Conservation (phyloP, 2,797 vertebrate species). For the Cercopithecus hamlyni region DNA sequence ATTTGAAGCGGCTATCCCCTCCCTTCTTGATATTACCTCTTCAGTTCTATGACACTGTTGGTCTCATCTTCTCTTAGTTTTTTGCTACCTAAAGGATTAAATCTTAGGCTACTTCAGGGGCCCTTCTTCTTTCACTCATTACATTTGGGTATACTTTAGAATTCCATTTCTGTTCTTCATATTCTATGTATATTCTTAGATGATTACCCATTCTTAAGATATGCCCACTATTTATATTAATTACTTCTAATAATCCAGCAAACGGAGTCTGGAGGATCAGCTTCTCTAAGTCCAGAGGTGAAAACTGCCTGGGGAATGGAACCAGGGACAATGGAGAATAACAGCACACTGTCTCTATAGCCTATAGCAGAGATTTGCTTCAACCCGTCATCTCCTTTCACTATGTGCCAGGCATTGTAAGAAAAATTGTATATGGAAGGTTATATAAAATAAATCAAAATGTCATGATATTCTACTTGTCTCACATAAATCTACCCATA, state of each 20-base stretch:
- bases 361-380: not conserved
- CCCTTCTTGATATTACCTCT: not conserved
- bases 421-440: constrained; percentile 7
- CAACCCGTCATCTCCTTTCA: not conserved
- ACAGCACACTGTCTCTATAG: not conserved
- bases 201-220: not conserved
- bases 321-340: not conserved
- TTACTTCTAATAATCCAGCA: not conserved
- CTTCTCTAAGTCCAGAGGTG: not conserved
- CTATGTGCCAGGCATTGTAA: not conserved
- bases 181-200: not conserved
- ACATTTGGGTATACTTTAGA: not conserved
- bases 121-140: not conserved
- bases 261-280: not conserved
- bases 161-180: not conserved
- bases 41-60: not conserved
- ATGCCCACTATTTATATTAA: not conserved
- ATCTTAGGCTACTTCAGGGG: not conserved
- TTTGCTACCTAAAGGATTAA: not conserved
- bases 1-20: not conserved
- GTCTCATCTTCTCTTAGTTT: not conserved
- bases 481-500: not conserved
- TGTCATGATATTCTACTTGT: constrained; percentile 4
- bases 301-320: not conserved
- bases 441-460: constrained; percentile 65